Evolutionary conservation across 2,113 vertebrate species (phyloP).

Genomic region (Cranoglanis bouderius): DNA sequence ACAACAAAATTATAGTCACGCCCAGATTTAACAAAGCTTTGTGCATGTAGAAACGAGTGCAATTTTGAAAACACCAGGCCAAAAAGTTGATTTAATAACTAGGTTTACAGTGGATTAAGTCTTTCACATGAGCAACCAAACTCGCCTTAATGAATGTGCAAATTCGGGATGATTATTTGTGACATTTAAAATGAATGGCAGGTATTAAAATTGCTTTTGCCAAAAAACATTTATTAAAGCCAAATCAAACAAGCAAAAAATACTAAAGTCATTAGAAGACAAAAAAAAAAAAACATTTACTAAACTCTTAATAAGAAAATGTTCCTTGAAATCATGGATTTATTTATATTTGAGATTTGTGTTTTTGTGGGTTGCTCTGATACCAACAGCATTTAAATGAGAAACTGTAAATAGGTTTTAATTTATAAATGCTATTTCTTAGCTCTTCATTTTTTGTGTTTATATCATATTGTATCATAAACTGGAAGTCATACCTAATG

Average conservation of each 20-base stretch:
- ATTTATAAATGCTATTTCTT: not conserved
- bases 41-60: not conserved
- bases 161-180: not conserved
- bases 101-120: not conserved
- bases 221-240: not conserved
- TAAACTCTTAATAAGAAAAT: not conserved
- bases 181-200: not conserved
- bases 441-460: not conserved
- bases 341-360: not conserved
- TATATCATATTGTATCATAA: not conserved
- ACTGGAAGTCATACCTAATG: not conserved
- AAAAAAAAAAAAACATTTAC: not conserved
- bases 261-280: no score
- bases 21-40: not conserved
- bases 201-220: not conserved
- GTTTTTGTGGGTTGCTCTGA: not conserved
- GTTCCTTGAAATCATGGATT: not conserved
- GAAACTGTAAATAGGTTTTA: not conserved
- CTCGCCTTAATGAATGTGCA: not conserved
- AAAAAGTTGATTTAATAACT: not conserved
- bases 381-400: not conserved
- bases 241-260: not conserved
- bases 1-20: not conserved
- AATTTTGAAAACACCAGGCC: not conserved
- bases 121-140: not conserved